phyloP scores from a whole-genome alignment of 2,797 vertebrate species.

The Pangasius sanitwongsei region DNA sequence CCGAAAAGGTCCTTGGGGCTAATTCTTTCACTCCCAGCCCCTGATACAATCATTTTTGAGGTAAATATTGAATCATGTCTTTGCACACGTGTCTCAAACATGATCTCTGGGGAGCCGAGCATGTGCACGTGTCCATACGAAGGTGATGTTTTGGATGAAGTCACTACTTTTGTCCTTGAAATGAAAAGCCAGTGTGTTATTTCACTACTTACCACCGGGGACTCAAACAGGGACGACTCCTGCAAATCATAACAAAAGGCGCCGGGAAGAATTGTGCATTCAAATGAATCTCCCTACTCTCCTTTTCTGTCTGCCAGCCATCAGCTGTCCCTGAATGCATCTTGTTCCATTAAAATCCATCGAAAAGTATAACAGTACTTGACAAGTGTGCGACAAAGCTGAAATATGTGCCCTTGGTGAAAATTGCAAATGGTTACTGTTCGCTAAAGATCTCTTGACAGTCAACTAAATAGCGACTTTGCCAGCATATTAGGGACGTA shows the following conservation, averaged over 20 bases:
- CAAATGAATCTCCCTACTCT: conserved; percentile 19
- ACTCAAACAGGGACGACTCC: conserved; percentile 28
- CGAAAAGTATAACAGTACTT: conserved; percentile 20
- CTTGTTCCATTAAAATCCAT: conserved; percentile 39
- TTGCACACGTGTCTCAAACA: conserved; percentile 37
- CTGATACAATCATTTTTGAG: conserved; percentile 27
- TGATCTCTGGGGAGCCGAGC: conserved; percentile 9
- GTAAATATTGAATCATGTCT: conserved; percentile 37
- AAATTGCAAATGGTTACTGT: conserved; percentile 18
- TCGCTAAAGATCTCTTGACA: neutral
- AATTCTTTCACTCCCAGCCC: conserved; percentile 8
- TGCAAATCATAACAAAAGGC: conserved; percentile 39
- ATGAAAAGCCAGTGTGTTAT: conserved; percentile 46
- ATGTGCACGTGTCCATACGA: neutral
- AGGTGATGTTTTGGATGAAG: conserved; percentile 25
- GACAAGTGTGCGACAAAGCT: conserved; percentile 25
- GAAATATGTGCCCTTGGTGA: conserved; percentile 23
- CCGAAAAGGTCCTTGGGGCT: neutral
- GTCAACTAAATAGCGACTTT: neutral
- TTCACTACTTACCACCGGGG: conserved; percentile 33
- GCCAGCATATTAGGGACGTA: neutral
- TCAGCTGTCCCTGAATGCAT: conserved; percentile 21
- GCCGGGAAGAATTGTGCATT: conserved; percentile 25
- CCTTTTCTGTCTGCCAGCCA: conserved; percentile 11
- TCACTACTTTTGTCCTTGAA: conserved; percentile 47